These are phyloP conservation scores for Porites divaricata DNA, from an alignment of 92 coral and sea anemone species.

Conservation along the genomic window DNA sequence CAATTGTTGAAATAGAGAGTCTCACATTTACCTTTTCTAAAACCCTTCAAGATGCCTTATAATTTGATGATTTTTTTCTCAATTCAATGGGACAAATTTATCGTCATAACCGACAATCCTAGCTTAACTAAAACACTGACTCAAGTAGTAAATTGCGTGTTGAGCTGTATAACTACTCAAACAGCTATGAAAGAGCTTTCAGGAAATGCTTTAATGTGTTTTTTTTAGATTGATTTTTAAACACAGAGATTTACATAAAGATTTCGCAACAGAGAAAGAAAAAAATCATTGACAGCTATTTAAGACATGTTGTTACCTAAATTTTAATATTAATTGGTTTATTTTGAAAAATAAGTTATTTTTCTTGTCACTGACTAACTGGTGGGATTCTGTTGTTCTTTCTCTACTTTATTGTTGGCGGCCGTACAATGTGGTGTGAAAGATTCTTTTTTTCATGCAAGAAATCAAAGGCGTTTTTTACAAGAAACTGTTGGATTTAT, in stretches of 20 bases:
- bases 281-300: not conserved
- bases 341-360: conserved; percentile 14
- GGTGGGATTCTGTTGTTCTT: not conserved
- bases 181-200: too few species aligned
- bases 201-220: too few species aligned
- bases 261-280: not conserved
- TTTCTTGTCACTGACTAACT: not conserved
- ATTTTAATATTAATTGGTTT: conserved; percentile 12
- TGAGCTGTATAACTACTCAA: too few species aligned
- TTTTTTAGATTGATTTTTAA: too few species aligned
- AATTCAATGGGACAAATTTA: too few species aligned
- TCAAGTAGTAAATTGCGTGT: too few species aligned
- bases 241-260: not conserved
- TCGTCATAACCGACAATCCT: too few species aligned
- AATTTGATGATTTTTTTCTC: too few species aligned
- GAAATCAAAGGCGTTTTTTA: not conserved
- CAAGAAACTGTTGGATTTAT: not conserved
- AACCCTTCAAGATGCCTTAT: too few species aligned
- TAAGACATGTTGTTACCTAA: not conserved
- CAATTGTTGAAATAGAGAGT: too few species aligned
- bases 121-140: too few species aligned
- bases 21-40: too few species aligned
- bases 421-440: not conserved
- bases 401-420: not conserved
- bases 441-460: not conserved